phyloP scores from a whole-genome alignment of 2,888 invertebrate species.

The Chromoteleia sp. region DNA sequence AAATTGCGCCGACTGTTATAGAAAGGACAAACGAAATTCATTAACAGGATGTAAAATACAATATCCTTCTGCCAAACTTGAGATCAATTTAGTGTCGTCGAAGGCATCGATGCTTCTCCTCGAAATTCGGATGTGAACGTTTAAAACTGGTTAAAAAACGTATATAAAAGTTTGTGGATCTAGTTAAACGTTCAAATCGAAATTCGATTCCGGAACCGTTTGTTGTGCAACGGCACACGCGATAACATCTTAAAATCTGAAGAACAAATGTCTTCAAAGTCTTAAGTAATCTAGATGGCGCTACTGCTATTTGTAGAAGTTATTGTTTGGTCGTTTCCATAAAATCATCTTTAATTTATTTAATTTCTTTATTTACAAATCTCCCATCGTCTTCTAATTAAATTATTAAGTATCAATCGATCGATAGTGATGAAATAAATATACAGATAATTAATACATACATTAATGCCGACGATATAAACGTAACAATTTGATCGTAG shows the following conservation, averaged over 20 bases:
- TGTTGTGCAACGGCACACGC: conserved; percentile 52
- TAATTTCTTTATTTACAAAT: conserved; percentile 26
- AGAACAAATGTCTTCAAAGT: conserved; percentile 18
- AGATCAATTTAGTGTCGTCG: conserved; percentile 66
- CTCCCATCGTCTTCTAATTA: not conserved
- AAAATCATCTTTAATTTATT: not conserved
- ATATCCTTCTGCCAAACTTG: conserved; percentile 68
- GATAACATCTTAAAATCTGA: conserved; percentile 19
- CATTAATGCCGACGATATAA: conserved; percentile 14
- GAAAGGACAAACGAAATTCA: conserved; percentile 68
- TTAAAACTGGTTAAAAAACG: conserved; percentile 16
- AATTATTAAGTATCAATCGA: conserved; percentile 23
- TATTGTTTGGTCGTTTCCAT: conserved; percentile 1
- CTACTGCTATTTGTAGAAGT: conserved; percentile 16
- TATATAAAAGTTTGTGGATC: conserved; percentile 15
- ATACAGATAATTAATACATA: conserved; percentile 14
- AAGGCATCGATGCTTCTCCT: conserved; percentile 45
- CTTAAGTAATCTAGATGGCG: conserved; percentile 28
- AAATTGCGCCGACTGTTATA: conserved; percentile 31
- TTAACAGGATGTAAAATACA: conserved; percentile 68
- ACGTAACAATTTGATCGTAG: conserved; percentile 17
- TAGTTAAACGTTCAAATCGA: conserved; percentile 30
- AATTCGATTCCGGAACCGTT: conserved; percentile 43
- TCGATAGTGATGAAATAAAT: conserved; percentile 5
- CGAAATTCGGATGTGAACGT: conserved; percentile 35